Conservation (phyloP, 2,888 invertebrate species). For the Micoletzkya japonica region DNA sequence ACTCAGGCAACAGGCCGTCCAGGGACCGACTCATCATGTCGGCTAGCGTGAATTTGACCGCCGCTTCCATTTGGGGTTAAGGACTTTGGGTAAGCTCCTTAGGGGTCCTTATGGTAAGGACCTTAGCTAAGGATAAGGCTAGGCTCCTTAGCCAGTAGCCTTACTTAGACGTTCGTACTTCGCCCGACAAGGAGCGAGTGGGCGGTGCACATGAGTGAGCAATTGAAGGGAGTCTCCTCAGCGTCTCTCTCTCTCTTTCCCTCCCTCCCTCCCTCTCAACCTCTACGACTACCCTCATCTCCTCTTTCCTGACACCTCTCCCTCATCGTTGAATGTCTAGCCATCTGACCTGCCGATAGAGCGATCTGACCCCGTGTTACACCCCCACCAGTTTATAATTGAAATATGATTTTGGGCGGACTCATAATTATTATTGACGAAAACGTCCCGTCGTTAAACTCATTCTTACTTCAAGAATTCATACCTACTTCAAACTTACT, state of each 20-base stretch:
- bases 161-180: background rate
- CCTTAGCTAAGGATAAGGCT: background rate
- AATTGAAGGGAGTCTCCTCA: no score
- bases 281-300: background rate
- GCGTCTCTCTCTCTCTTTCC: constrained; percentile 3
- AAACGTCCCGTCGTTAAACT: no score
- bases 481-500: background rate
- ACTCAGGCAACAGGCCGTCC: constrained; percentile 26
- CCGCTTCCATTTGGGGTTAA: background rate
- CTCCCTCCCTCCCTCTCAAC: constrained; percentile 12
- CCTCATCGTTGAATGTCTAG: no score
- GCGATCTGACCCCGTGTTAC: no score
- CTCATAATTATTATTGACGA: no score
- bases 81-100: background rate
- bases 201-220: background rate
- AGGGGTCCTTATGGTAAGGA: background rate
- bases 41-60: constrained; percentile 6
- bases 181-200: background rate
- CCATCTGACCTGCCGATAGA: no score
- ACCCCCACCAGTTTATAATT: no score
- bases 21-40: constrained; percentile 25
- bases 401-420: no score
- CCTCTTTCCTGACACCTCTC: background rate
- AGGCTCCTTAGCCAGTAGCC: background rate
- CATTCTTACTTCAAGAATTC: background rate